Base-by-base conservation (phyloP, 2,113 vertebrate genomes). In the Colius striatus region DNA sequence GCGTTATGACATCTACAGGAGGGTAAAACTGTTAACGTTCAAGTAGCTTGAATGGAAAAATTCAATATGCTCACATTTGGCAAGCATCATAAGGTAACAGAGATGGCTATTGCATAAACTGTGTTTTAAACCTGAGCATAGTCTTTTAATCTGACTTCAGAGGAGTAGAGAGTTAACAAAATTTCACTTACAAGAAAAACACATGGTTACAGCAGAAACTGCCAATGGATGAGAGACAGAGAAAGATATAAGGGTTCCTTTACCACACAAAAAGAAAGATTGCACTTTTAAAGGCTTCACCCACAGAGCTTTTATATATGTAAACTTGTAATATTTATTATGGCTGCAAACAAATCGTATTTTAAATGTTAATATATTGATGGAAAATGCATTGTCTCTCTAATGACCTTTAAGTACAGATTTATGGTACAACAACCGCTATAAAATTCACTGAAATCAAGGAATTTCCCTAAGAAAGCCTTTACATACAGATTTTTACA, bases 361-460 rank as follows among this genome's bases (percentile, higher is more conserved):
- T 75, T 68, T 65, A 63, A 57, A 68, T 36, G 29, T 29, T 26
- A 68, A 50, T 43, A 23, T 16, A 48, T 6, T 34, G 67, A 21
- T 29, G 6, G 25, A 36, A 90, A 78, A 74, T n/a, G 2, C 4
- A 21, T 55, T 54, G 9, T 47, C 45, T 16, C 34, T 41, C 2
- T 25, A 26, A 10, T 5, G 43, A 74, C 36, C 21, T 26, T 0
- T 38, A 58, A 41, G 7, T 54, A 45, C 22, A 50, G 13, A 27
- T 5, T 11, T 32, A 6, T 2, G 38, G 8, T 34, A 2, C 4
- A 6, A 15, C 2, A 1, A 12, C 0, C 6, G 47, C 13, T 22
- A 10, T 5, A 47, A 43, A 61, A 34, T 38, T 54, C 8, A 11
- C 16, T n/a, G 13, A n/a, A 53, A 16, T 27, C 4, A 47, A 48